Conservation (phyloP, 2,888 invertebrate genomes). For the Ephialtes manifestator region DNA sequence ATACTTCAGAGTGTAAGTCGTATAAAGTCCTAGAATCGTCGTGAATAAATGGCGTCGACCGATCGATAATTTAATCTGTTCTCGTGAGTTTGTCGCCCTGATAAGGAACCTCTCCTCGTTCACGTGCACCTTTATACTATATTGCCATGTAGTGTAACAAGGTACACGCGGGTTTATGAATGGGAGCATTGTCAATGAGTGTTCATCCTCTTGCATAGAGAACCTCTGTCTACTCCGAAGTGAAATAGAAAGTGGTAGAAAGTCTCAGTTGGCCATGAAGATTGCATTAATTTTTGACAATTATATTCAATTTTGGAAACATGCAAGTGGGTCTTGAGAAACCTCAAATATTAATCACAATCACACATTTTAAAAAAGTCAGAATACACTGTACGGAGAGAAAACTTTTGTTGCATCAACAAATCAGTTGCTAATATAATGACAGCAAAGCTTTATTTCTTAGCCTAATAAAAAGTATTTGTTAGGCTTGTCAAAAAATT, state of each 20-base stretch:
- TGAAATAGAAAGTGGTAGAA: constrained; percentile 49
- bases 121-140: constrained; percentile 8
- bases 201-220: constrained; percentile 54
- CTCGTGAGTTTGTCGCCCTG: constrained; percentile 58
- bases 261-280: constrained; percentile 30
- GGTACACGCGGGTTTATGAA: constrained; percentile 56
- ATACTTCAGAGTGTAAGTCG: neutral
- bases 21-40: constrained; percentile 4
- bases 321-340: too few species aligned
- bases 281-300: constrained; percentile 39
- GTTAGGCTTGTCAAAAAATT: too few species aligned
- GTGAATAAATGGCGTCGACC: constrained; percentile 6
- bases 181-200: constrained; percentile 64
- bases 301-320: neutral
- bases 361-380: too few species aligned
- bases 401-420: too few species aligned
- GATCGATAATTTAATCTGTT: constrained; percentile 67
- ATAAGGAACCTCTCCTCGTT: constrained; percentile 54
- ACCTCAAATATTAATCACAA: too few species aligned
- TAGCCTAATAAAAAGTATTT: too few species aligned
- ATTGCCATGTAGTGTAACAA: constrained; percentile 24
- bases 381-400: too few species aligned
- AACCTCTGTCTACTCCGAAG: constrained; percentile 31
- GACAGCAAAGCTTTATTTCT: too few species aligned
- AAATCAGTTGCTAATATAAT: too few species aligned